phyloP scores from a whole-genome alignment of 2,888 invertebrate species.

The Palloptera scutellata region DNA sequence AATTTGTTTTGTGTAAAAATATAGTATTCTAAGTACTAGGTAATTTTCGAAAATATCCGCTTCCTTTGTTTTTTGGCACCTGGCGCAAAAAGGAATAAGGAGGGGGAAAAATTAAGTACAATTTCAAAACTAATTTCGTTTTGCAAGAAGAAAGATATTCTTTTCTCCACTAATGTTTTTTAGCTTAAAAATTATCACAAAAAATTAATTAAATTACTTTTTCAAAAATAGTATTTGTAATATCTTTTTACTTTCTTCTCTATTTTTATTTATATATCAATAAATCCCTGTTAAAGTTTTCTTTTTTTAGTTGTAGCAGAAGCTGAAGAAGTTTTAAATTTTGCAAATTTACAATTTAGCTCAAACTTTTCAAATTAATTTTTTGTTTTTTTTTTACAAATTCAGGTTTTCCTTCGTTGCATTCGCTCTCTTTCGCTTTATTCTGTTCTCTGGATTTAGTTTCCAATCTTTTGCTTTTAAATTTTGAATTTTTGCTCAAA shows the following conservation, averaged over 20 bases:
- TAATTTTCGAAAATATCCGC: no score
- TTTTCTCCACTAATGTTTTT: constrained; percentile 33
- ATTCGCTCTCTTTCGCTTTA: neutral
- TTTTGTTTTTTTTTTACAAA: constrained; percentile 1
- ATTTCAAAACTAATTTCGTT: constrained; percentile 10
- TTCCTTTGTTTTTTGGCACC: no score
- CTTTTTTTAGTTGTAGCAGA: constrained; percentile 1
- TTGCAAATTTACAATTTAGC: neutral
- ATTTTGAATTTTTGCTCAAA: constrained; percentile 6
- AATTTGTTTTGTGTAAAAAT: constrained; percentile 18
- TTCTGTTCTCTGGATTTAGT: no score
- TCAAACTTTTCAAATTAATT: neutral
- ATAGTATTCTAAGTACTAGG: no score
- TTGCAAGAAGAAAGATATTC: constrained; percentile 31
- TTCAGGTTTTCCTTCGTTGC: constrained; percentile 8
- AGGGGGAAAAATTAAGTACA: constrained; percentile 24
- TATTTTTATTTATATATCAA: constrained; percentile 12
- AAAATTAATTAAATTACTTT: constrained; percentile 37
- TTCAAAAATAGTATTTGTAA: constrained; percentile 42
- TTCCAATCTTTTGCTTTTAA: neutral
- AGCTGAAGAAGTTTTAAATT: neutral
- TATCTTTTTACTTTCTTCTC: constrained; percentile 15
- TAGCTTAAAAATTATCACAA: constrained; percentile 43
- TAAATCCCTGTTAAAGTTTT: constrained; percentile 37
- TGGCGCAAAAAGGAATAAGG: no score